These are phyloP conservation scores for Pristionchus japonicus DNA, from an alignment of 2,888 invertebrate genomes.

Conservation along the genomic window DNA sequence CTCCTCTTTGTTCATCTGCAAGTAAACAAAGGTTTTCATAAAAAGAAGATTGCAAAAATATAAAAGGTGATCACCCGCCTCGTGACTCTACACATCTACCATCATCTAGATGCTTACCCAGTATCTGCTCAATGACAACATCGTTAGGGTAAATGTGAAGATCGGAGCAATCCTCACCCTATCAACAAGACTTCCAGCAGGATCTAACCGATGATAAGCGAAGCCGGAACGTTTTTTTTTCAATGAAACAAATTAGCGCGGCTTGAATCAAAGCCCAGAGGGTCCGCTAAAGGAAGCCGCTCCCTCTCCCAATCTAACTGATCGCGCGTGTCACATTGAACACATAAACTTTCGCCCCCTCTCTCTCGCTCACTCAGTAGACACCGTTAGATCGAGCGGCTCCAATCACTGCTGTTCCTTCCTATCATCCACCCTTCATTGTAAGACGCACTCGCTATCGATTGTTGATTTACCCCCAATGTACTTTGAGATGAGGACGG, in stretches of 20 bases:
- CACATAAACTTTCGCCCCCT: constrained; percentile 20
- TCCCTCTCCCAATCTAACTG: constrained; percentile 2
- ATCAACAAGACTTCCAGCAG: background rate
- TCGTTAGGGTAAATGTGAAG: background rate
- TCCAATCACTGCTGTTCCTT: background rate
- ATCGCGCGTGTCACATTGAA: constrained; percentile 5
- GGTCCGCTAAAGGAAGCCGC: background rate
- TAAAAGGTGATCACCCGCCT: too few relatives aligned
- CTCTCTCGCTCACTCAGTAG: constrained; percentile 8
- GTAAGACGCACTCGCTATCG: constrained; percentile 12
- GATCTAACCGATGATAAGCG: background rate
- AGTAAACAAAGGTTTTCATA: too few relatives aligned
- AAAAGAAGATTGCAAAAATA: background rate
- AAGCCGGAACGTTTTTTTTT: background rate
- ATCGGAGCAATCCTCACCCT: background rate
- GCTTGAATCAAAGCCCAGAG: background rate
- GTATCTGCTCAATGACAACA: background rate
- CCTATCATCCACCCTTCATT: background rate
- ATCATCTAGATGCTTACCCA: background rate
- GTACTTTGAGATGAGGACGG: background rate
- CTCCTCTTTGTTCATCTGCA: constrained; percentile 69
- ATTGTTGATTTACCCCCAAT: background rate
- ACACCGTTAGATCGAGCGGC: background rate
- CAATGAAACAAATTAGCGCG: background rate
- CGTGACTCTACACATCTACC: too few relatives aligned